Evolutionary conservation across 2,797 vertebrate species (phyloP).

Genomic region (Dendrocincla tyrannina): DNA sequence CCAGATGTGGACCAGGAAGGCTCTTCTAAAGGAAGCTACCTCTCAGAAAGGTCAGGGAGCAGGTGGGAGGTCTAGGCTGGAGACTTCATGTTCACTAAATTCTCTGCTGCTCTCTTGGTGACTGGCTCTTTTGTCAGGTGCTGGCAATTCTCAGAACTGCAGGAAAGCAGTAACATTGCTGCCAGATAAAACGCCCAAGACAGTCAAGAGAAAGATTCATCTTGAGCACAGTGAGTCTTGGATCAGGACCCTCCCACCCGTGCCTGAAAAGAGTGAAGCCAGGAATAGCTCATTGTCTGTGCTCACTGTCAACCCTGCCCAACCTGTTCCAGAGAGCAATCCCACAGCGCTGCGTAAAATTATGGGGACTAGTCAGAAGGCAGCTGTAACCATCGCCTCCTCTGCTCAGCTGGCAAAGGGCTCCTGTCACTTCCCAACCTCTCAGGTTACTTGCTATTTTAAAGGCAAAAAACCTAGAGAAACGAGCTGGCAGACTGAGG

Average conservation of each 20-base stretch:
- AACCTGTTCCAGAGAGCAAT: background rate
- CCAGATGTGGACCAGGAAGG: background rate
- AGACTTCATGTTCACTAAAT: background rate
- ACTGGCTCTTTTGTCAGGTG: background rate
- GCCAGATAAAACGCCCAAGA: background rate
- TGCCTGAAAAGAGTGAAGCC: background rate
- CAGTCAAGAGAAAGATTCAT: background rate
- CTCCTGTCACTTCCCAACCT: slow-evolving; percentile 14
- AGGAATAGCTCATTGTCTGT: slow-evolving; percentile 38
- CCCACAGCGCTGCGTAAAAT: background rate
- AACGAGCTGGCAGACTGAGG: background rate
- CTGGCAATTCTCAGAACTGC: background rate
- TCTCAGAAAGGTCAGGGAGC: background rate
- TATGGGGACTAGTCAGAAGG: background rate
- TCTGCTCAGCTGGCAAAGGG: background rate
- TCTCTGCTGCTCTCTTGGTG: background rate
- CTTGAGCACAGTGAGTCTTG: background rate
- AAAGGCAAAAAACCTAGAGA: background rate
- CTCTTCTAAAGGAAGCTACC: background rate
- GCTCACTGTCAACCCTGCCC: slow-evolving; percentile 38
- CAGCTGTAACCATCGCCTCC: slow-evolving; percentile 41
- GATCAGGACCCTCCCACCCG: background rate
- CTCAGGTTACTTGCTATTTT: background rate
- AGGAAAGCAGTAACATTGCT: background rate
- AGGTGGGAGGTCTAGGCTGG: background rate